Evolutionary conservation across 2,797 vertebrate genomes (phyloP), one percentile per base, ranked within the genome.

Genomic region (Siniperca undulata): DNA sequence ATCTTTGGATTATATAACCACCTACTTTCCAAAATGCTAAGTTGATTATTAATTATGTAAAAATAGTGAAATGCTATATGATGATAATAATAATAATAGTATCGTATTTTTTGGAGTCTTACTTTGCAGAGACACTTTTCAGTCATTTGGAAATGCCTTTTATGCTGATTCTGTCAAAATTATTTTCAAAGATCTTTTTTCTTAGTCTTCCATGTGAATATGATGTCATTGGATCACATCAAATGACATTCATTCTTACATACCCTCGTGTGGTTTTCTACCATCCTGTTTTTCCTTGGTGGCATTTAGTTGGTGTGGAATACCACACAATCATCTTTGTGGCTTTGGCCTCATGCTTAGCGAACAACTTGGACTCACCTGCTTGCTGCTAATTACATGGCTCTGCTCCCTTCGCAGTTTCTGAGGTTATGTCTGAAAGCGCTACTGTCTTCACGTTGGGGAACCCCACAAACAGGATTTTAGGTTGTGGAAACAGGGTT

Each of bases 331-430:
- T 90, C 84, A 84, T 88, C 65, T 52, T 84, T 83, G 88, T 58
- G 89, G 90, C 71, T 92, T 93, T 92, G 88, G 85, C 87, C 55
- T 74, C 56, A 0, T 24, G 60, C 48, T 59, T 3, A 13, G 34
- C 22, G 68, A 80, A 74, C 81, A 55, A 90, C 86, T 94, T 93
- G 92, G 87, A 94, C 83, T 92, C 90, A 93, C 90, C 93, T 93
- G 92, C 80, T 86, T 42, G 78, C 67, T 81, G 59, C 86, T 90
- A 90, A 92, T 94, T 92, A 79, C 83, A 89, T 73, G 87, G 88
- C 73, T 92, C 70, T 27, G 65, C 78, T 89, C 78, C 64, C 38
- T 60, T 66, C 42, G 22, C 66, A 68, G 66, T 65, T 78, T 88
- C 77, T 83, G 86, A 80, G 90, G 85, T 90, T 69, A 12, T 40